Conservation (phyloP, 2,113 vertebrate genomes). For the Cyphomyrus discorhynchus region DNA sequence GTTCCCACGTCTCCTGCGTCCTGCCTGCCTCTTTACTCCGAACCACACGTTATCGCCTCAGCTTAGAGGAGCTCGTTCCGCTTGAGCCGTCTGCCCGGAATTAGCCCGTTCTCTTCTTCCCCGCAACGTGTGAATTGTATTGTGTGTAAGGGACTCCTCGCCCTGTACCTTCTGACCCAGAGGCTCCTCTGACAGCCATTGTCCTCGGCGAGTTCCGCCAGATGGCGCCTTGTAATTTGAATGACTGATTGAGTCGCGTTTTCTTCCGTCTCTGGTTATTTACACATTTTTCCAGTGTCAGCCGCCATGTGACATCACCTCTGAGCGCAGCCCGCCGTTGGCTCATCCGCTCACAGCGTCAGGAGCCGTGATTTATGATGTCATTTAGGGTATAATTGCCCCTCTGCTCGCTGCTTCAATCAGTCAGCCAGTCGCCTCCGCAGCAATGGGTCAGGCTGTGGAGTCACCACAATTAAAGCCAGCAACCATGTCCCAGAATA, state of each 20-base stretch:
- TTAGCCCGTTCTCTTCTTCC: neutral
- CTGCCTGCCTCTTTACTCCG: slow-evolving; percentile 30
- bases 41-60: slow-evolving; percentile 37
- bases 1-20: slow-evolving; percentile 28
- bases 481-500: slow-evolving; percentile 14
- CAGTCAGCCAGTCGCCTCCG: slow-evolving; percentile 32
- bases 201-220: neutral
- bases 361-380: slow-evolving; percentile 37
- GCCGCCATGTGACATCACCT: slow-evolving; percentile 32
- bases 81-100: neutral
- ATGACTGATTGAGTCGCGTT: neutral
- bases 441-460: slow-evolving; percentile 37
- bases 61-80: slow-evolving; percentile 5
- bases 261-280: neutral
- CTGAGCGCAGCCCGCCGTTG: slow-evolving; percentile 33
- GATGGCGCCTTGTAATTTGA: neutral
- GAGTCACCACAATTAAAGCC: slow-evolving; percentile 35
- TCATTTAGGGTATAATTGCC: slow-evolving; percentile 39
- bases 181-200: neutral
- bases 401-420: slow-evolving; percentile 36
- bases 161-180: neutral
- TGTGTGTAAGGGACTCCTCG: neutral
- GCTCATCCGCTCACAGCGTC: slow-evolving; percentile 21
- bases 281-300: neutral
- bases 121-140: neutral